Evolutionary conservation across 2,888 invertebrate species (phyloP), one percentile per base, ranked within the genome.

Genomic region (Saturnia pavonia): DNA sequence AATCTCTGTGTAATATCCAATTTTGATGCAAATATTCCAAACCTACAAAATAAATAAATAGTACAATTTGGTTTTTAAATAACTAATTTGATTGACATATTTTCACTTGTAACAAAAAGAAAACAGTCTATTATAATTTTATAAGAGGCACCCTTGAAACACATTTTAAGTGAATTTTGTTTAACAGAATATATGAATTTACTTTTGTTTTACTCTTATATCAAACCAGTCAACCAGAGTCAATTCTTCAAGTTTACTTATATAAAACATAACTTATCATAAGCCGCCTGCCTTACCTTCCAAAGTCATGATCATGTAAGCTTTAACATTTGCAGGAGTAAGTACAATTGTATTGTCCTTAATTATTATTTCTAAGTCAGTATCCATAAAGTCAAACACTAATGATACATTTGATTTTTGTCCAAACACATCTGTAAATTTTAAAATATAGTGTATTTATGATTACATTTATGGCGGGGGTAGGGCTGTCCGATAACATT

Each of bases 361-460:
- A 78, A 98, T 96, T 78, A 98, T 96, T 77, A 98, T 97, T 95
- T 99, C 99, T 80, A 99, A 94, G 91, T 99, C 99, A 51, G 99
- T 99, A 85, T 99, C 99, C 99, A 99, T 99, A 84, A 99, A 99
- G 90, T 99, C 99, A 94, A 99, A 99, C 0, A 99, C 99, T 72
- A 99, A 92, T 27, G 99, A 99, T 27, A 99, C 98, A 95, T 99
- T 99, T 22, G 99, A 99, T 91, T 98, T 97, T 84, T 99, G 97
- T n/a, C 99, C 99, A 94, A 99, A 99, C 6, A 99, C 99, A 95
- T 99, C 99, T 95, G 90, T 71, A 92, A 94, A 73, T n/a, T 43
- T 60, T 14, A 27, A 60, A 27, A 19, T 60, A 60, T 14, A 22
- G 22, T 54, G 22, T 1, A 16, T 1, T 14, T 25, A 45, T 45